Conservation (phyloP, 2,113 vertebrate genomes). For the Carassius auratus region DNA sequence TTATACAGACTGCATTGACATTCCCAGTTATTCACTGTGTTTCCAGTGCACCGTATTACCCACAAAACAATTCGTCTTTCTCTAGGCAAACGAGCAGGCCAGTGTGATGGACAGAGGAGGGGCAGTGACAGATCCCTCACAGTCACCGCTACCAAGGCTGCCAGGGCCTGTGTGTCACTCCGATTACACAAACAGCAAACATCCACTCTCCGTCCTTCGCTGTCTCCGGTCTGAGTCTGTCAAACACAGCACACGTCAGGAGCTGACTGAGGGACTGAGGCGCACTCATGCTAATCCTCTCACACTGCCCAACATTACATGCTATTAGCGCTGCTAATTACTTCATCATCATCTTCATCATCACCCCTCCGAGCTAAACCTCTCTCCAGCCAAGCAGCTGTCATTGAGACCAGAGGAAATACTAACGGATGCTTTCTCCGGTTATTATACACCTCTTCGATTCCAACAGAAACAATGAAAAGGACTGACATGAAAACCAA, state of each 20-base stretch:
- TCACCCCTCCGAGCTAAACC: neutral
- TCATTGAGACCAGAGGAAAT: neutral
- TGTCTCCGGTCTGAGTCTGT: constrained; percentile 1
- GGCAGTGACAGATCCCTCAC: constrained; percentile 41
- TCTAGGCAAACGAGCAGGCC: constrained; percentile 30
- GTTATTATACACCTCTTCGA: neutral
- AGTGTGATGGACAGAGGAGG: neutral
- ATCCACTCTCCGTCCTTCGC: constrained; percentile 8
- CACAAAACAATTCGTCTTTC: neutral
- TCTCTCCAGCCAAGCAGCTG: neutral
- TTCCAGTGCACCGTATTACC: neutral
- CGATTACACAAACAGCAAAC: constrained; percentile 44
- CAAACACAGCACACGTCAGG: constrained; percentile 36
- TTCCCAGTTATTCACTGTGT: neutral
- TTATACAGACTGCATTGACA: neutral
- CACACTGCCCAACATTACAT: constrained; percentile 43
- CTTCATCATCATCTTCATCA: constrained; percentile 24
- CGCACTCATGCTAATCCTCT: constrained; percentile 11
- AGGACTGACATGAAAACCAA: neutral
- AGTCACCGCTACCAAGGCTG: constrained; percentile 41
- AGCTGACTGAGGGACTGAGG: constrained; percentile 22
- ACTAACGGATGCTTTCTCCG: neutral
- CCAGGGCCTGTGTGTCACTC: constrained; percentile 47
- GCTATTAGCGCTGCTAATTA: constrained; percentile 55
- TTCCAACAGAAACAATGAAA: neutral